Base-by-base conservation (phyloP, 2,888 invertebrate genomes). In the Synanthedon myopaeformis region DNA sequence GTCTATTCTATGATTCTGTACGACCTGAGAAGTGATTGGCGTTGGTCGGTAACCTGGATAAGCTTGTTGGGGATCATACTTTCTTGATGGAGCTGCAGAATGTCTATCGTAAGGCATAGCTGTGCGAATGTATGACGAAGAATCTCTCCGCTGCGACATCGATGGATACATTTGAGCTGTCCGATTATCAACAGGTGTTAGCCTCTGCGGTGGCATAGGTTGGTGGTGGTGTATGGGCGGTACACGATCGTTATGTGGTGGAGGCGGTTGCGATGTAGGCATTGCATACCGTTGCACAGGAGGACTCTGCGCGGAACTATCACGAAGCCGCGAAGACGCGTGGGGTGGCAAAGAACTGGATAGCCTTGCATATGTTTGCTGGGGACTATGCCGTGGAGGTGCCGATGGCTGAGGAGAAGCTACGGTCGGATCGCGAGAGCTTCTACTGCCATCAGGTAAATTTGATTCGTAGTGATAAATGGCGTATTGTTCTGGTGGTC, bases 151-250 rank as follows among this genome's bases (percentile, higher is more conserved):
- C 52, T 79, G 78, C 41, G 74, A 74, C 52, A 79, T 58, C 11
- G 77, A 61, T 54, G 77, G 61, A 58, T 84, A 86, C 13, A 72
- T 64, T 56, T 77, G 80, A 17, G 75, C 56, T 10, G 79, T 61
- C 13, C 82, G 75, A 55, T 69, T 70, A 53, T 82, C 85, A 11
- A 72, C 52, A 35, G 69, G 55, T 8, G 52, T 51, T 13, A 75
- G 66, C 52, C 79, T 74, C 58, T 79, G 82, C n/a, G 69, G 57
- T 45, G 73, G 67, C 10, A 67, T 64, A 42, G 70, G 58, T 58
- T 76, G 79, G 48, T 85, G 86, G 61, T 87, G 86, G 60, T 86
- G 84, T 64, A 87, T 86, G 19, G 87, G 87, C 54, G 87, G 87
- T 54, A 86, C 86, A 5, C 87, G 78, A 62, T 87, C 87, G 56